Base-by-base conservation (phyloP, 2,888 invertebrate species). In the Aphodius sticticus region DNA sequence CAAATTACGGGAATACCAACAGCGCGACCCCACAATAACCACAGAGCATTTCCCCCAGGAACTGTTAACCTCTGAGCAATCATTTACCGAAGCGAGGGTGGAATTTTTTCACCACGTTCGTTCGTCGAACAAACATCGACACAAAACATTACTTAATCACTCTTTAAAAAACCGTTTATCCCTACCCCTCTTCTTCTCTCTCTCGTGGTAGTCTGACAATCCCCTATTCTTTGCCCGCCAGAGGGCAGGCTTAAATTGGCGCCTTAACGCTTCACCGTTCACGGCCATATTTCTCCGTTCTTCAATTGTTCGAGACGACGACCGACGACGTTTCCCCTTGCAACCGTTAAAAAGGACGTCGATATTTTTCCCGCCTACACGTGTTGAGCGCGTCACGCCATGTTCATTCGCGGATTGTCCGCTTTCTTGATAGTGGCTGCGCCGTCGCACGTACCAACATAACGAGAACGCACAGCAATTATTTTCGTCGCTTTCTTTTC, bases 221-320 rank as follows among this genome's bases (percentile, higher is more conserved):
- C 53, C 53, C 12, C 53, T 53, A 53, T 12, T 12, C 69, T 75
- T 78, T 69, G 74, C 53, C 78, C 69, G 70, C 76, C 72, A 69
- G 38, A 77, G 79, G 79, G 79, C 79, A 53, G 53, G 7, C 12
- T 77, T 79, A 76, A 79, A 77, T 79, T 79, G 79, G 77, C 76
- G 79, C 69, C 36, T 79, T 79, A 37, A 77, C 79, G 79, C 76
- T 76, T 35, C 76, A 76, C 53, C 76, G 70, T 71, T 76, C 72
- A 38, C 79, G 69, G 16, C 72, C 69, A 79, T 79, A 76, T 12
- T 53, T 53, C 53, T 53, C 7, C 12, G 12, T 53, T 53, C 53
- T 9, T 9, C 7, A 53, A 53, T 53, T 7, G 7, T 12, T 53
- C 53, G 26, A 26, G 26, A 26, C 26, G 26, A 26, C 26, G 1